Conservation (phyloP, 2,888 invertebrate species). For the Drosophila recens region DNA sequence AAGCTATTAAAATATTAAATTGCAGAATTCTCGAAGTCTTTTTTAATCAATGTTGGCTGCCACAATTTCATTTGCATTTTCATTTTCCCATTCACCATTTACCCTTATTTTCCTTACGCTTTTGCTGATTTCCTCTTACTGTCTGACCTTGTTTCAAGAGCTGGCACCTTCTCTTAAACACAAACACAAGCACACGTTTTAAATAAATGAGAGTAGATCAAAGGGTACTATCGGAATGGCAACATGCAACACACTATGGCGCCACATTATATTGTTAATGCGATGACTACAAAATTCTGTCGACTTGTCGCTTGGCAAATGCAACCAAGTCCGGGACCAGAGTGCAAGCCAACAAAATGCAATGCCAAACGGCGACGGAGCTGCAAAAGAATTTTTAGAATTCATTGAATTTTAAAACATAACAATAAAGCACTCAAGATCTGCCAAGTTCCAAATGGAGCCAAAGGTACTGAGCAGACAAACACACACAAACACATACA, state of each 20-base stretch:
- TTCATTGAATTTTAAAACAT: conserved; percentile 84
- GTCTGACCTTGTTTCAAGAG: conserved; percentile 60
- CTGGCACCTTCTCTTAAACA: conserved; percentile 41
- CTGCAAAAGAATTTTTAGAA: conserved; percentile 73
- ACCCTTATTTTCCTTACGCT: conserved; percentile 15
- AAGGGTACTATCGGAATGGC: conserved; percentile 22
- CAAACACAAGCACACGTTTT: conserved; percentile 28
- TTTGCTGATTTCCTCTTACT: conserved; percentile 12
- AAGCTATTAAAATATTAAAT: conserved; percentile 19
- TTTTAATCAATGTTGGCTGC: conserved; percentile 62
- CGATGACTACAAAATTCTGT: conserved; percentile 60
- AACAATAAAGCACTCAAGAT: conserved; percentile 83
- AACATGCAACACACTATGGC: conserved; percentile 37
- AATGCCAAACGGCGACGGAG: conserved; percentile 44
- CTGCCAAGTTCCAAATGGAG: conserved; percentile 68
- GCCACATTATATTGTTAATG: conserved; percentile 73
- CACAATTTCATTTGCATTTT: conserved; percentile 44
- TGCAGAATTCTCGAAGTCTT: conserved; percentile 24
- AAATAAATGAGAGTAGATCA: conserved; percentile 64
- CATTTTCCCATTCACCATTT: conserved; percentile 24
- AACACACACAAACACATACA: no score
- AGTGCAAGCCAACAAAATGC: conserved; percentile 60
- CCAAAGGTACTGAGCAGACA: conserved; percentile 56
- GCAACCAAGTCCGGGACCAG: conserved; percentile 16
- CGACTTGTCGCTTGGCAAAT: conserved; percentile 66